Evolutionary conservation across 1,140 invertebrate species (phyloP), one percentile per base, ranked within the genome.

Genomic region (Neoseiulus cucumeris): DNA sequence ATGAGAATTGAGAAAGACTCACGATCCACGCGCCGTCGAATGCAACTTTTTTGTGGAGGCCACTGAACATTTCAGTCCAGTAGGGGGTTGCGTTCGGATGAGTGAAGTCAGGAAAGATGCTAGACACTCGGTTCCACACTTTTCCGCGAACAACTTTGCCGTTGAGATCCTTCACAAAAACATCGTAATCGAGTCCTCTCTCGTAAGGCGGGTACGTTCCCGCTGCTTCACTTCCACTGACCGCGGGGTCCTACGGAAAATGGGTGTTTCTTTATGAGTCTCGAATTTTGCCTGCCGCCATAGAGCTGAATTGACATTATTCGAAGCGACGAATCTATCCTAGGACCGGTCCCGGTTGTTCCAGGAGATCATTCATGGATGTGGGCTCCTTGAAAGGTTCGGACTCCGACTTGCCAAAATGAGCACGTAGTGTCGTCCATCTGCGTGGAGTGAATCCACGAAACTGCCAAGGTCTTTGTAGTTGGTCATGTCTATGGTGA

Each of bases 401-500:
- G 33, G 39, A 66, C 4, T 39, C 33, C 4, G 33, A 25, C 33
- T 65, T 45, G 67, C 68, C 39, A 69, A 28, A n/a, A 68, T 44
- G 29, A 69, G 64, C 5, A 68, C 42, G 39, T 65, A 42, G 64
- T 68, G 66, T 41, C 30, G 66, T 22, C 66, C 66, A 29, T 69
- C 65, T 7, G 28, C 68, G 71, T 89, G 86, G 41, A 93, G 70
- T 55, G 84, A 75, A 22, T 85, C 73, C 0, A 91, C 82, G 72
- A 89, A 91, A 44, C 82, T 73, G 1, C 85, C 83, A 18, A 91
- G 75, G 33, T 80, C 82, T 51, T 78, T 78, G 72, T 83, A 91
- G 17, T 80, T 82, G 0, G 76, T 72, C 20, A 77, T 73, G 73
- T 89, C 82, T 68, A 85, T 83, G 0, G 88, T 91, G 73, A 94